phyloP scores from a whole-genome alignment of 1,140 invertebrate genomes.

The Camponotus floridanus region DNA sequence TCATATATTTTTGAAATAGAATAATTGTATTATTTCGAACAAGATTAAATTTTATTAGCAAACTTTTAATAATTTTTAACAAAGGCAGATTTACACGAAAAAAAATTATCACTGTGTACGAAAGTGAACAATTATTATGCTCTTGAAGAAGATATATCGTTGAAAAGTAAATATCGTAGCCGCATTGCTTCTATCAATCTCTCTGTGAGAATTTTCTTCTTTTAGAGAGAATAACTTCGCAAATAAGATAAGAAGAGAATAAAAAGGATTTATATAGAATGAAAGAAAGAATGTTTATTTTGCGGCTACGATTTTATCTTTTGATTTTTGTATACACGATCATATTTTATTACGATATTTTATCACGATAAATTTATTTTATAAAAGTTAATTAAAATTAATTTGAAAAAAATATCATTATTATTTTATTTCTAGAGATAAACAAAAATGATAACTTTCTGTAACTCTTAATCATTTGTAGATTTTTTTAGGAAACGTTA shows the following conservation, averaged over 20 bases:
- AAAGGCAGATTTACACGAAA: background rate
- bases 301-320: background rate
- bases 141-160: background rate
- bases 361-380: background rate
- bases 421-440: background rate
- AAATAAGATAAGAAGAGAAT: slow-evolving; percentile 6
- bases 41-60: background rate
- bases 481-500: background rate
- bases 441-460: background rate
- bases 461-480: background rate
- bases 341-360: background rate
- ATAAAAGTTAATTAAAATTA: slow-evolving; percentile 14
- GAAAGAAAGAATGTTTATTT: slow-evolving; percentile 15
- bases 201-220: slow-evolving; percentile 24
- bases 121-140: slow-evolving; percentile 32
- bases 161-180: slow-evolving; percentile 8
- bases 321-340: background rate
- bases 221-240: slow-evolving; percentile 28
- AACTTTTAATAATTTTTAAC: background rate
- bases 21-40: background rate
- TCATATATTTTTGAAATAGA: background rate
- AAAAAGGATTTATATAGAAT: slow-evolving; percentile 13
- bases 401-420: background rate
- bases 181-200: slow-evolving; percentile 2
- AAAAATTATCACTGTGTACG: background rate